A percentile compares a stretch with the other conserved stretches of the same genome.
Evolutionary conservation across 2,888 invertebrate genomes (phyloP).

Genomic region (Clusia tigrina): DNA sequence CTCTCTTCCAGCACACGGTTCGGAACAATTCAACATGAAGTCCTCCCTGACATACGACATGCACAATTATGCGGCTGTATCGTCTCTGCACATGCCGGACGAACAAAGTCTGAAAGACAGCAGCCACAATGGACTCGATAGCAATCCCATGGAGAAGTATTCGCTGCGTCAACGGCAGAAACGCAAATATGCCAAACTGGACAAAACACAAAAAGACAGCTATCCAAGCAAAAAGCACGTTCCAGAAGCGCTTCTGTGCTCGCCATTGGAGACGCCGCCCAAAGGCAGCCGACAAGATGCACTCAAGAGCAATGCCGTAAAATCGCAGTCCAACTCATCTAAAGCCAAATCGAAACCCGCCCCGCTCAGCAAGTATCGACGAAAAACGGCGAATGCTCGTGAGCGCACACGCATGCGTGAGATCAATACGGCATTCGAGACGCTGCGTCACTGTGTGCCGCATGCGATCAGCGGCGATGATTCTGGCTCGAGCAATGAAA

Average conservation of each 20-base stretch:
- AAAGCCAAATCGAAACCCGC: conserved; percentile 72
- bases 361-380: conserved; percentile 85
- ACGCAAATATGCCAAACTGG: conserved; percentile 64
- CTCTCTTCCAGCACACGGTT: conserved; percentile 33
- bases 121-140: conserved; percentile 22
- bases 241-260: too few relatives aligned
- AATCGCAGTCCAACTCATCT: conserved; percentile 21
- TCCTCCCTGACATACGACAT: conserved; percentile 44
- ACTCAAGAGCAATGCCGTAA: too few relatives aligned
- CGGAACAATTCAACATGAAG: conserved; percentile 38
- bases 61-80: conserved; percentile 46
- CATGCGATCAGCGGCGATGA: conserved; percentile 58
- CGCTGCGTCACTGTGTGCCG: conserved; percentile 80
- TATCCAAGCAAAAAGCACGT: too few relatives aligned
- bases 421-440: conserved; percentile 89
- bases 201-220: conserved; percentile 42
- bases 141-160: conserved; percentile 68
- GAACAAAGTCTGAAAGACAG: too few relatives aligned
- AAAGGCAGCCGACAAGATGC: too few relatives aligned
- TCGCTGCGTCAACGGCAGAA: conserved; percentile 74
- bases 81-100: conserved; percentile 31
- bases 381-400: conserved; percentile 89
- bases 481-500: conserved; percentile 72
- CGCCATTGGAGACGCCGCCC: too few relatives aligned
- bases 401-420: conserved; percentile 89